Evolutionary conservation across 2,113 vertebrate genomes (phyloP).

Genomic region (Piprites chloris): DNA sequence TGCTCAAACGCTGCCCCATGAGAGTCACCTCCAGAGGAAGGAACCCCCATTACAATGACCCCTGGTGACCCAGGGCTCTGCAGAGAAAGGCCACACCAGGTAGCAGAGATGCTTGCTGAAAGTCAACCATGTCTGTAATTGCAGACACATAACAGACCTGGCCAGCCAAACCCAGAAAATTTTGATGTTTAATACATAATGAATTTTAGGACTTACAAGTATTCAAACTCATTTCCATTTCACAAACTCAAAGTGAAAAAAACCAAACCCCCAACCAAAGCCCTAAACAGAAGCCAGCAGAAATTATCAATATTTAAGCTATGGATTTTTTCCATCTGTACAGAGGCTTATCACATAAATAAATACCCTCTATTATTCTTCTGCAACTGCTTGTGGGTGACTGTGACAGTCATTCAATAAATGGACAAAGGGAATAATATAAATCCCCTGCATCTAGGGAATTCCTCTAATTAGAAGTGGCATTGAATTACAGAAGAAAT

Average conservation of each 20-base stretch:
- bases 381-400: constrained; percentile 65
- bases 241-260: background rate
- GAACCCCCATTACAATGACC: background rate
- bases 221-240: background rate
- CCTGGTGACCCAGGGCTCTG: background rate
- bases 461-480: constrained; percentile 76
- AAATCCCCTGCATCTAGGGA: constrained; percentile 66
- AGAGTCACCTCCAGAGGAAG: background rate
- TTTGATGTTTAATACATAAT: background rate
- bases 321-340: constrained; percentile 64
- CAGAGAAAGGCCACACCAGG: background rate
- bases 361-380: constrained; percentile 70
- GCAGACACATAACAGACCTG: background rate
- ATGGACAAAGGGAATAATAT: constrained; percentile 69
- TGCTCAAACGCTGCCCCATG: background rate
- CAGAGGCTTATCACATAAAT: constrained; percentile 60
- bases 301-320: constrained; percentile 57
- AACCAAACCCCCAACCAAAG: background rate
- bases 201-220: background rate
- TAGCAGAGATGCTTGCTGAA: background rate
- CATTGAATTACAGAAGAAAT: constrained; percentile 70
- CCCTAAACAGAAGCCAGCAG: constrained; percentile 18
- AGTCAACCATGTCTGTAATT: background rate
- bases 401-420: constrained; percentile 73
- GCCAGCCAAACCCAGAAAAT: background rate